phyloP scores from a whole-genome alignment of 2,113 vertebrate genomes.

The Aldabrachelys gigantea region DNA sequence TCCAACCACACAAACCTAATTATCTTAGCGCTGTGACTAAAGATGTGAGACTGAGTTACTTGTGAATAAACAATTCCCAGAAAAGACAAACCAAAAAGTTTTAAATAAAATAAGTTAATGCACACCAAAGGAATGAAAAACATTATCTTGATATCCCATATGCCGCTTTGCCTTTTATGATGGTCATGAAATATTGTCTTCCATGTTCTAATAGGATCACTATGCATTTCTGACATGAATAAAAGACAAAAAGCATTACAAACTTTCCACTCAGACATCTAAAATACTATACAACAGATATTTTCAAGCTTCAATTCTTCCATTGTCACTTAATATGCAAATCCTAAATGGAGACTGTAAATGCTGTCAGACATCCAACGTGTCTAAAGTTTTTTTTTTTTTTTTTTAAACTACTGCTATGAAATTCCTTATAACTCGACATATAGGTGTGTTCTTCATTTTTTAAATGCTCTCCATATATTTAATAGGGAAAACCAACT shows the following conservation, averaged over 20 bases:
- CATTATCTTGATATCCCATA: not conserved
- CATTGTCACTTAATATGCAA: not conserved
- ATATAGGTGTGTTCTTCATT: not conserved
- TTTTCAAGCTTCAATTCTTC: not conserved
- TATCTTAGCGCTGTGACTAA: not conserved
- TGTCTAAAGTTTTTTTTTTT: not conserved
- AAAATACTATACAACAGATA: too few relatives aligned
- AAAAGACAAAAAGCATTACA: not conserved
- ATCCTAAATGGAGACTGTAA: not conserved
- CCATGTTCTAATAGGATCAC: not conserved
- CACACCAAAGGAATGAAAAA: not conserved
- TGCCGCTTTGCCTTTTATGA: not conserved
- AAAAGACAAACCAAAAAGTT: not conserved
- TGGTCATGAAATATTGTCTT: not conserved
- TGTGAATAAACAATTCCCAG: not conserved
- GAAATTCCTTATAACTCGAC: not conserved
- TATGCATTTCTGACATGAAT: not conserved
- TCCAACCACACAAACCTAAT: not conserved
- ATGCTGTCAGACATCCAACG: not conserved
- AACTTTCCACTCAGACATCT: too few relatives aligned
- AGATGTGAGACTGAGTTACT: not conserved
- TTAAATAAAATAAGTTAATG: not conserved
- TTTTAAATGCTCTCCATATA: not conserved
- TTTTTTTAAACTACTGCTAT: not conserved
- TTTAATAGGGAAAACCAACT: not conserved